Conservation (phyloP, 2,113 vertebrate species). For the Equus quagga region DNA sequence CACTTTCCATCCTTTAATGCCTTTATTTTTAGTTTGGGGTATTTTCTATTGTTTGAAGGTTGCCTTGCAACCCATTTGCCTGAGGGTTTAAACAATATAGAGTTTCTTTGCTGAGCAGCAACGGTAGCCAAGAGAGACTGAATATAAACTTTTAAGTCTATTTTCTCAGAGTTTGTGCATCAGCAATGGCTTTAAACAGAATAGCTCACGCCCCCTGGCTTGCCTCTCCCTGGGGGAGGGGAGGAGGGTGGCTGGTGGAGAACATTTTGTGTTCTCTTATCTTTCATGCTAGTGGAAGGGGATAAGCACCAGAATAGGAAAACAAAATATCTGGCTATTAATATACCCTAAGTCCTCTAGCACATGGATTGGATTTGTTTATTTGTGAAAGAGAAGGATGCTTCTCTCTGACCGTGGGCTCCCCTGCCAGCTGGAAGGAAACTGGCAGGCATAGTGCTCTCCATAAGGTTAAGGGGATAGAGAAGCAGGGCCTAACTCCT, state of each 20-base stretch:
- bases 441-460: background rate
- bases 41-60: constrained; percentile 83
- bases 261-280: constrained; percentile 88
- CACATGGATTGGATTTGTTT: constrained; percentile 85
- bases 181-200: constrained; percentile 80
- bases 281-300: constrained; percentile 83
- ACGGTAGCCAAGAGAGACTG: constrained; percentile 85
- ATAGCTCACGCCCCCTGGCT: constrained; percentile 78
- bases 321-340: constrained; percentile 90
- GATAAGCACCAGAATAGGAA: constrained; percentile 87
- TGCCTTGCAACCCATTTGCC: constrained; percentile 80
- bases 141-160: constrained; percentile 82
- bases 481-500: background rate
- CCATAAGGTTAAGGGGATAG: background rate
- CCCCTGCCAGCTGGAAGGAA: constrained; percentile 80
- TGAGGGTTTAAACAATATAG: constrained; percentile 78
- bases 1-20: constrained; percentile 38
- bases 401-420: constrained; percentile 81
- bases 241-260: constrained; percentile 72
- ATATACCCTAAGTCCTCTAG: constrained; percentile 84
- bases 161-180: constrained; percentile 80
- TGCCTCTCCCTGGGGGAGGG: constrained; percentile 78
- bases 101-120: constrained; percentile 79
- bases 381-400: constrained; percentile 86
- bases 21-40: constrained; percentile 82